A percentile compares a stretch with the other conserved stretches of the same genome.
These are phyloP conservation scores for Coptotermes formosanus DNA, from an alignment of 1,140 invertebrate species.

Conservation along the genomic window DNA sequence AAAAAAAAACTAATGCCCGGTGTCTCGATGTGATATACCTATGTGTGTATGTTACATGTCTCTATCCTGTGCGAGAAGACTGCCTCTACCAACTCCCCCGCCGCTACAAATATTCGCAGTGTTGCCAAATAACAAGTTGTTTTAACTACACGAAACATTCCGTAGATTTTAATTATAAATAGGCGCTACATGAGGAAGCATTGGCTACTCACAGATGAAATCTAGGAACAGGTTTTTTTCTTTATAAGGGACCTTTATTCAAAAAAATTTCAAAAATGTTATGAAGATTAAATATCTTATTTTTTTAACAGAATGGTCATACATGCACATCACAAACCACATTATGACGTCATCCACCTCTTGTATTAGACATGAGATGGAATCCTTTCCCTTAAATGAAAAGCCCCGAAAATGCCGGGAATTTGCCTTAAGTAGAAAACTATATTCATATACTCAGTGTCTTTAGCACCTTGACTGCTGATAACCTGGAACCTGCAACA, in stretches of 20 bases:
- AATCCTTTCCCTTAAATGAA: background rate
- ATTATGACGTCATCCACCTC: background rate
- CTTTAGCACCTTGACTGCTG: background rate
- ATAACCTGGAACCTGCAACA: too few species aligned
- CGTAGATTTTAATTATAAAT: conserved; percentile 21
- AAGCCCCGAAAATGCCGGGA: background rate
- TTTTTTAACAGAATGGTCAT: background rate
- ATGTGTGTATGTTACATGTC: background rate
- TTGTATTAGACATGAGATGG: background rate
- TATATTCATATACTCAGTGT: background rate
- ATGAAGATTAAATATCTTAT: background rate
- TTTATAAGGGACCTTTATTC: background rate
- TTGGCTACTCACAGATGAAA: background rate
- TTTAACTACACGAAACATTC: conserved; percentile 34
- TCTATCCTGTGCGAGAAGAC: background rate
- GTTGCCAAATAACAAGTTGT: conserved; percentile 34
- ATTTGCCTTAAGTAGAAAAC: background rate
- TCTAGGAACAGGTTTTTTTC: background rate
- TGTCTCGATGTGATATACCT: background rate
- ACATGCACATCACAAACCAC: background rate
- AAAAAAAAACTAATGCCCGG: background rate
- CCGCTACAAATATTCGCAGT: conserved; percentile 20
- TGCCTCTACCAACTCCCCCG: background rate
- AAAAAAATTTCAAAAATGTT: background rate
- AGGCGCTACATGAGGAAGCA: conserved; percentile 10